These are phyloP conservation scores for Epirrhoe tristata DNA, from an alignment of 2,888 invertebrate genomes.

Conservation along the genomic window DNA sequence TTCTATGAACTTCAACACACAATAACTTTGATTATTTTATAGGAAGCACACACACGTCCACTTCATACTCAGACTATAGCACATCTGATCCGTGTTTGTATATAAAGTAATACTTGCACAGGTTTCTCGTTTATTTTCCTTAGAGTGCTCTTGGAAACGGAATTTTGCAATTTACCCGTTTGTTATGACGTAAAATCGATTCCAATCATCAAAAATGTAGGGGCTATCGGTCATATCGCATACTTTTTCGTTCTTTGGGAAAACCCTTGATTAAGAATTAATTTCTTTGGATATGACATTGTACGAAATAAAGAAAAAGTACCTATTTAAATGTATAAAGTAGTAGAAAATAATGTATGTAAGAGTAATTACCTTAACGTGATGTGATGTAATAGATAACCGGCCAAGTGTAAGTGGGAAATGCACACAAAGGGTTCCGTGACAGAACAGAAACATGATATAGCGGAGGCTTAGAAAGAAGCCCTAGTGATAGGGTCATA, in stretches of 20 bases:
- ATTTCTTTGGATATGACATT: background rate
- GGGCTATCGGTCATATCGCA: conserved; percentile 3
- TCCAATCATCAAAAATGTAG: conserved; percentile 16
- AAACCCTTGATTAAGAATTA: conserved; percentile 10
- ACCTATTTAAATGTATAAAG: too few species aligned
- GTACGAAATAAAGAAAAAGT: too few species aligned
- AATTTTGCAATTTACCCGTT: conserved; percentile 35
- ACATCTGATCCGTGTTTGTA: conserved; percentile 47
- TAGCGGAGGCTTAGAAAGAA: too few species aligned
- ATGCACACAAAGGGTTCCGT: too few species aligned
- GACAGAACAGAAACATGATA: too few species aligned
- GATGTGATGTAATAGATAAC: too few species aligned
- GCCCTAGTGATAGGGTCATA: too few species aligned
- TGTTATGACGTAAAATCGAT: conserved; percentile 18
- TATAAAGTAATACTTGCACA: conserved; percentile 48
- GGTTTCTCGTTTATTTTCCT: conserved; percentile 35
- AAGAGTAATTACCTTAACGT: too few species aligned
- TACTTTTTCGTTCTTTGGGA: background rate
- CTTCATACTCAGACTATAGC: conserved; percentile 33
- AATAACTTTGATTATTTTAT: conserved; percentile 9
- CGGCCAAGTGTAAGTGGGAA: too few species aligned
- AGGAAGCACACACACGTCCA: conserved; percentile 45
- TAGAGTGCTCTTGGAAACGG: conserved; percentile 39
- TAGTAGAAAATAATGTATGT: too few species aligned
- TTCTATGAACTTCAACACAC: background rate